These are phyloP conservation scores for Cichlasoma orientale DNA, from an alignment of 2,797 vertebrate genomes.

Conservation along the genomic window DNA sequence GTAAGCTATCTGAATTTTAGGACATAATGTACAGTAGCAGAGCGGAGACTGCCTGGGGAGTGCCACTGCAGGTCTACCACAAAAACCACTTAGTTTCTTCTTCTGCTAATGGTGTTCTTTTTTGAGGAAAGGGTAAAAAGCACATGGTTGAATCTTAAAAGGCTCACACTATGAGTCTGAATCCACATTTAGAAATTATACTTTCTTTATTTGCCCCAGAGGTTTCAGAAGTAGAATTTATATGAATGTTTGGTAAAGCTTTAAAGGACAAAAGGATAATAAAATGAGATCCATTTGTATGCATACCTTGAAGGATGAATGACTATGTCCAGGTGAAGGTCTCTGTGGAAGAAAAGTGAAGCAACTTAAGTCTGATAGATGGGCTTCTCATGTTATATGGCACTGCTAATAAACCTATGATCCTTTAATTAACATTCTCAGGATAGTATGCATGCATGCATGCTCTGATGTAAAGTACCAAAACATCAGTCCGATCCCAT, in stretches of 20 bases:
- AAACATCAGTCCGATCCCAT: background rate
- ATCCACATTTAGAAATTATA: constrained; percentile 44
- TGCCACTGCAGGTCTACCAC: constrained; percentile 73
- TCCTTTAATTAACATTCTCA: background rate
- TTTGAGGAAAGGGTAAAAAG: constrained; percentile 66
- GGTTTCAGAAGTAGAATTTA: background rate
- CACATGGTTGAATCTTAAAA: constrained; percentile 63
- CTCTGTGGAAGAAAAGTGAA: constrained; percentile 75
- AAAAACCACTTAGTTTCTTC: constrained; percentile 81
- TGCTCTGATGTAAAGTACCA: background rate
- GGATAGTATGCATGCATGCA: background rate
- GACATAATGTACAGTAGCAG: constrained; percentile 66
- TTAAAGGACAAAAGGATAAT: background rate
- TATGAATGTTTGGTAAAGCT: background rate
- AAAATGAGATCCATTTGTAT: background rate
- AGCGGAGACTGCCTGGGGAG: constrained; percentile 65
- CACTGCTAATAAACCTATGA: background rate
- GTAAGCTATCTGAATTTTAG: constrained; percentile 60
- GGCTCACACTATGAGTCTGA: constrained; percentile 51
- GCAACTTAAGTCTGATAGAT: constrained; percentile 26
- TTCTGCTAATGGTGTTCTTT: constrained; percentile 80
- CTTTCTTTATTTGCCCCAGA: background rate
- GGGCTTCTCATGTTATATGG: background rate
- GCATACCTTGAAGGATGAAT: constrained; percentile 84
- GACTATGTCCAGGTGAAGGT: constrained; percentile 82